Evolutionary conservation across 2,888 invertebrate genomes (phyloP).

Genomic region (Yponomeuta sedellus): DNA sequence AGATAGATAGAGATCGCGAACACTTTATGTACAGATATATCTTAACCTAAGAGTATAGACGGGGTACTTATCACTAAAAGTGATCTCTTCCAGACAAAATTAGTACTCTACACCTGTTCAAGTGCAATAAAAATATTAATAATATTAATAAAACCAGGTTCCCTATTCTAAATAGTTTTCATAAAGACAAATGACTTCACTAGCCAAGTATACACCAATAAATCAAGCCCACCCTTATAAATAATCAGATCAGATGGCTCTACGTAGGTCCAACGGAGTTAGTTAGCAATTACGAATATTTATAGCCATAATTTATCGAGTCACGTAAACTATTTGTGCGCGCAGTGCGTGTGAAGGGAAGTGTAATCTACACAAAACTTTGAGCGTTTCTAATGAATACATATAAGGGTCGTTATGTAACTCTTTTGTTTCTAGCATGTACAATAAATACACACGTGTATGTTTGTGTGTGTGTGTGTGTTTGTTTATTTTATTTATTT

Average conservation of each 20-base stretch:
- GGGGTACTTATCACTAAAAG: too few species aligned
- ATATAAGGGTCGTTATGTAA: not conserved
- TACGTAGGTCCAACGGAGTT: not conserved
- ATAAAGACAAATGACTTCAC: not conserved
- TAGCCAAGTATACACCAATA: not conserved
- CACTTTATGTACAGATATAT: too few species aligned
- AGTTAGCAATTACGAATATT: not conserved
- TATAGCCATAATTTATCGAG: not conserved
- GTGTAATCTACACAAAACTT: not conserved
- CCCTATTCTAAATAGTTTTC: too few species aligned
- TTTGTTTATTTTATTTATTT: too few species aligned
- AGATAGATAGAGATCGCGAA: too few species aligned
- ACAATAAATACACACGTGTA: too few species aligned
- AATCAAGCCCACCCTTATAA: not conserved
- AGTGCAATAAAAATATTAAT: too few species aligned
- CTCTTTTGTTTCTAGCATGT: not conserved
- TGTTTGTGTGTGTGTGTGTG: too few species aligned
- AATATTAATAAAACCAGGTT: too few species aligned
- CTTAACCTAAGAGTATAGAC: too few species aligned
- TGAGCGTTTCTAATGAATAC: not conserved
- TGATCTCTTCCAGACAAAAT: too few species aligned
- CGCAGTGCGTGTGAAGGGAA: not conserved
- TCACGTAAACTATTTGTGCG: not conserved
- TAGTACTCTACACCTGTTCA: too few species aligned
- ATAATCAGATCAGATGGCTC: not conserved